These are phyloP conservation scores for Shinisaurus crocodilurus DNA, from an alignment of 2,113 vertebrate species.

Conservation along the genomic window DNA sequence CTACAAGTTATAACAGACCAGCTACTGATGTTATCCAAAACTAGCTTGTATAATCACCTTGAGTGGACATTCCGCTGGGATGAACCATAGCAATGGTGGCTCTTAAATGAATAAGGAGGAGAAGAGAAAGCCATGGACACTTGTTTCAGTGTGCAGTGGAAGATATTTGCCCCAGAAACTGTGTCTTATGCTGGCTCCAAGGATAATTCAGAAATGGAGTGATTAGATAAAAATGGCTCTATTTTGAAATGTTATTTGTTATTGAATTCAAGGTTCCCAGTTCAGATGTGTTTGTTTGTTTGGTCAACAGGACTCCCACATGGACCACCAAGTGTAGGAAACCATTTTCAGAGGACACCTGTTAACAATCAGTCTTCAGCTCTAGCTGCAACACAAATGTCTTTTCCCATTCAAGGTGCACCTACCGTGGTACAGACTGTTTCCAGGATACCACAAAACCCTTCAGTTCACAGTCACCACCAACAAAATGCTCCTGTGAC, in stretches of 20 bases:
- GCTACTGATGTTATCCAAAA: neutral
- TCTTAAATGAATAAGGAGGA: neutral
- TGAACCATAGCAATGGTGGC: neutral
- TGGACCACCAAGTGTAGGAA: constrained; percentile 82
- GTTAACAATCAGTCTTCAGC: constrained; percentile 80
- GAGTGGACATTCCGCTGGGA: neutral
- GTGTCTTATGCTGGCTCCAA: neutral
- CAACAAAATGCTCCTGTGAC: constrained; percentile 83
- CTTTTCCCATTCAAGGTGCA: constrained; percentile 87
- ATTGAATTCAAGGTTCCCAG: neutral
- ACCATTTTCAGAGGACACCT: constrained; percentile 85
- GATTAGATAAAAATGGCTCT: constrained; percentile 23
- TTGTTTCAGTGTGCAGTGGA: neutral
- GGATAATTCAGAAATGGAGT: neutral
- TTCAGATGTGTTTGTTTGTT: constrained; percentile 41
- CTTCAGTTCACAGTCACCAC: constrained; percentile 80
- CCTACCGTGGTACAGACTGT: constrained; percentile 83
- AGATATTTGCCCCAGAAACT: neutral
- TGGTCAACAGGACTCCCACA: constrained; percentile 80
- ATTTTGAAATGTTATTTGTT: constrained; percentile 22
- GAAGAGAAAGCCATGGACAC: too few species aligned
- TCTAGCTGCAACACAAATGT: constrained; percentile 86
- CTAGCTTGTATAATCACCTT: neutral
- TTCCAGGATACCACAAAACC: constrained; percentile 81
- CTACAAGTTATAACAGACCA: neutral